A percentile compares a stretch with the other conserved stretches of the same genome.
phyloP scores from a whole-genome alignment of 2,888 invertebrate species.

The Lasioglossum lativentre region DNA sequence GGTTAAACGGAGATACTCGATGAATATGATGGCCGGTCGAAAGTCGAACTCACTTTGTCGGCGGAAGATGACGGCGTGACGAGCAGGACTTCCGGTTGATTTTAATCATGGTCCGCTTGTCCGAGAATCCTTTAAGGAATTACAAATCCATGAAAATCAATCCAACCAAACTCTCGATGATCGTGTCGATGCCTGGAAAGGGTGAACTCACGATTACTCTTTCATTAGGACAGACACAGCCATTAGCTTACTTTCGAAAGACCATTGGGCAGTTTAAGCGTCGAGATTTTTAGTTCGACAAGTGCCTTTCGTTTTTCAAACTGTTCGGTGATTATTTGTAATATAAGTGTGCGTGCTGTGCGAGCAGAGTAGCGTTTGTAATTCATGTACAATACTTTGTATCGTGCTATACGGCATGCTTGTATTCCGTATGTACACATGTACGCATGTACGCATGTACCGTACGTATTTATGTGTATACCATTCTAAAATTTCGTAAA shows the following conservation, averaged over 20 bases:
- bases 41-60: not conserved
- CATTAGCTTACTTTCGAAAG: not conserved
- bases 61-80: not conserved
- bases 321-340: conserved; percentile 22
- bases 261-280: not conserved
- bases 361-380: conserved; percentile 59
- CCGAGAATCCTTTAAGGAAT: conserved; percentile 17
- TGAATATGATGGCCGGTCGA: conserved; percentile 8
- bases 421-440: conserved; percentile 34
- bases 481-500: conserved; percentile 64
- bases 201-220: conserved; percentile 16
- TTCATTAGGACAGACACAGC: not conserved
- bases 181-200: not conserved
- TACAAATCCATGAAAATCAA: not conserved
- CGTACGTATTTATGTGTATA: conserved; percentile 37
- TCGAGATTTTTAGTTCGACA: conserved; percentile 38
- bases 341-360: conserved; percentile 48
- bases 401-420: conserved; percentile 58
- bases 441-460: conserved; percentile 41
- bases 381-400: conserved; percentile 63
- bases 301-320: conserved; percentile 45
- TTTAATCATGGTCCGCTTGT: conserved; percentile 23
- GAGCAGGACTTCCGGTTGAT: not conserved
- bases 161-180: conserved; percentile 29
- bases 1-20: conserved; percentile 4